A percentile compares a stretch with the other conserved stretches of the same genome.
Evolutionary conservation across 2,113 vertebrate genomes (phyloP).

Genomic region (Holacanthus passer): DNA sequence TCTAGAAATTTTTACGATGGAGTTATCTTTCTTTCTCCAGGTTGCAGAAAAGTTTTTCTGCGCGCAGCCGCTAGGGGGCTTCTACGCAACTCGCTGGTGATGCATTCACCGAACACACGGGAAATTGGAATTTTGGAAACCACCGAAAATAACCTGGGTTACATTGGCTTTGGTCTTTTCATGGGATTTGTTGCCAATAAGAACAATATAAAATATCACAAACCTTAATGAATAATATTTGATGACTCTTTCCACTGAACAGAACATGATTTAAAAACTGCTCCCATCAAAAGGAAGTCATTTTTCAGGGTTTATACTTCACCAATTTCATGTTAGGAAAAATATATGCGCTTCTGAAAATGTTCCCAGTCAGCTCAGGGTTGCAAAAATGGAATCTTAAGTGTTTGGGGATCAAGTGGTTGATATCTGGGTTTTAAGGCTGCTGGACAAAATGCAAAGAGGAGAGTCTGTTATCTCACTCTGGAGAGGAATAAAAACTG

Average conservation of each 20-base stretch:
- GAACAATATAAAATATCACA: not conserved
- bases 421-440: not conserved
- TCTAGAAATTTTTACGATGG: no score
- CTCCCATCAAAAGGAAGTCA: not conserved
- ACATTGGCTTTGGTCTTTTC: not conserved
- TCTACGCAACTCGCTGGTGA: no score
- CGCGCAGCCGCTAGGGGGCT: no score
- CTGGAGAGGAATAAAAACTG: slow-evolving; percentile 16
- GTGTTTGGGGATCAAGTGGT: not conserved
- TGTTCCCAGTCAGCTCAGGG: not conserved
- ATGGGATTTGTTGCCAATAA: not conserved
- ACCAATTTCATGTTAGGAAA: not conserved
- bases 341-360: not conserved
- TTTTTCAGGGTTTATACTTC: not conserved
- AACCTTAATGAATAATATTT: not conserved
- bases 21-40: no score
- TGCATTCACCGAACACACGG: no score
- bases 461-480: not conserved
- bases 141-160: no score
- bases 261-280: not conserved
- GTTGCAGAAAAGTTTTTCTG: no score
- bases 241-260: not conserved
- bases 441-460: not conserved
- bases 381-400: not conserved
- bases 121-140: no score